Evolutionary conservation across 1,140 invertebrate species (phyloP), one percentile per base, ranked within the genome.

Genomic region (Vanessa atalanta): DNA sequence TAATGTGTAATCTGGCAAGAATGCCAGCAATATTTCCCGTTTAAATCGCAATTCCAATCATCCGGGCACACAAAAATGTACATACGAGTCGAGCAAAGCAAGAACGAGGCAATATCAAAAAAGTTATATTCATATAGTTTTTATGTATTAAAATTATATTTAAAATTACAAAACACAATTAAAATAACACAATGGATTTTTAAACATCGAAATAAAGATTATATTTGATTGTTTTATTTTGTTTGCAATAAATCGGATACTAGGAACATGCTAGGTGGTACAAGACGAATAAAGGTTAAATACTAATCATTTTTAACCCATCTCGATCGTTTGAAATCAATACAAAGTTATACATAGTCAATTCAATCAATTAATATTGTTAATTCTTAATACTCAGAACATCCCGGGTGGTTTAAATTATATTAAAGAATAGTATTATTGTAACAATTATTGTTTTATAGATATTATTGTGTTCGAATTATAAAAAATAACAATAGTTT

Each of bases 261-360:
- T 66, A 66, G 65, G 65, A 66, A 66, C 65, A 26, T 51, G 47
- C 48, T 31, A 66, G 65, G 65, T 66, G 65, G 65, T 51, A 66
- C 15, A 16, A 65, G 47, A 20, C 57, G 15, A 8, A 37, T 37
- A n/a, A 26, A 61, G 57, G 57, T 61, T 37, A 57, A 20, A 57
- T 37, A 61, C n/a, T 13, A 31, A 37, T 61, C 14, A 13, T 15
- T 61, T n/a, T 57, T 1, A 20, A 57, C 53, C 20, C 7, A 57
- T 57, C 12, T 61, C 57, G 57, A 61, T 61, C 31, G 14, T 61
- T 6, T 37, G 31, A 15, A 37, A 61, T 61, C 57, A 37, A 61
- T 61, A 61, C 31, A 61, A 57, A 23, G 11, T 26, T 51, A 57
- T 57, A 14, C 7, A 61, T 61, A 31, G 23, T 61, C 65, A 4